Base-by-base conservation (phyloP, 2,797 vertebrate species). In the Alauda arvensis region DNA sequence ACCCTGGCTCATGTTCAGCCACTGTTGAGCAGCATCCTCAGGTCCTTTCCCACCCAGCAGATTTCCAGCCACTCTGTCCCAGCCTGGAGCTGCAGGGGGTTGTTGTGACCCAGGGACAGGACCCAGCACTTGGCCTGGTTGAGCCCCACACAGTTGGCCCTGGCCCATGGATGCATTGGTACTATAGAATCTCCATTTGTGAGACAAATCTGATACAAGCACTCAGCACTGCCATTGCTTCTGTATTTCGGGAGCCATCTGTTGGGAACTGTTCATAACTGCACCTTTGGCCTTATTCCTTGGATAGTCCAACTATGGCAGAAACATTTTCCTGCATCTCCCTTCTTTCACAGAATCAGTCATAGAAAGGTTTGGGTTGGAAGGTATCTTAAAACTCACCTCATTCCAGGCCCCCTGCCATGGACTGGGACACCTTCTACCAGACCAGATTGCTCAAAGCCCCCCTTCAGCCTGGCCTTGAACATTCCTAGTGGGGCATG, bases 21-120 rank as follows among this genome's bases (percentile, higher is more conserved):
- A 3, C 52, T 19, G 18, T 0, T 0, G 0, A 34, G 1, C 45
- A 59, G 24, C 45, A 57, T 6, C 2, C 1, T 17, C 52, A 71
- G 25, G 14, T 8, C 21, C 52, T 52, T 71, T 26, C 14, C 59
- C 18, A 2, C n/a, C 0, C 0, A 4, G 37, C 14, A 75, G 40
- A 1, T 66, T 52, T 23, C 29, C 60, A 52, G 11, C 10, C 33
- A 4, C 29, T 14, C 67, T 46, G 1, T 11, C 39, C 37, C 45
- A 59, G 14, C 53, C 45, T 53, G 60, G 15, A 26, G 21, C 52
- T 59, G 40, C 53, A 12, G 9, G 60, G 1, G 18, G 3, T 4
- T 40, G 25, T 4, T 40, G 14, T 31, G 67, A 28, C 3, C 20
- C 33, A 23, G 2, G 40, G 18, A 1, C 29, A 60, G 53, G 13